A percentile compares a stretch with the other conserved stretches of the same genome.
Evolutionary conservation across 1,140 invertebrate genomes (phyloP).

Genomic region (Thaumetopoea pityocampa): DNA sequence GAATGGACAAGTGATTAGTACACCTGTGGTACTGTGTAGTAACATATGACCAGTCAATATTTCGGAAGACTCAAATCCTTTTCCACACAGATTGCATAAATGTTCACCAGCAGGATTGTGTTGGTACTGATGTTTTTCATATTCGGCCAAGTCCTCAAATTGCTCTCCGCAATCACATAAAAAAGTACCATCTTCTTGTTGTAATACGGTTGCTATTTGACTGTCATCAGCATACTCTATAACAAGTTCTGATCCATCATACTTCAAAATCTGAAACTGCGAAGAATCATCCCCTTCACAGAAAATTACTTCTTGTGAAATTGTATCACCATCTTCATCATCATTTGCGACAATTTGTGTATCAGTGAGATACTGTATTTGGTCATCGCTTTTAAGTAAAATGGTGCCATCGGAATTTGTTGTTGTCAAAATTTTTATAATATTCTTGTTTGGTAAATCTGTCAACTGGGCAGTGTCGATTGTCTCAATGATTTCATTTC

Average conservation of each 20-base stretch:
- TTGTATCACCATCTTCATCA: slow-evolving; percentile 36
- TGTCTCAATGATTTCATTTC: slow-evolving; percentile 15
- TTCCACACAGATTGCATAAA: slow-evolving; percentile 71
- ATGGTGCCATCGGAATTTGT: slow-evolving; percentile 47
- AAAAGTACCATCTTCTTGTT: slow-evolving; percentile 66
- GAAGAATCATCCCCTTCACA: slow-evolving; percentile 66
- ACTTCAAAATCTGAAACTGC: slow-evolving; percentile 63
- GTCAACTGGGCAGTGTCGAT: slow-evolving; percentile 21
- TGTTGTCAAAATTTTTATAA: slow-evolving; percentile 56
- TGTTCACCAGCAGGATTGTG: slow-evolving; percentile 65
- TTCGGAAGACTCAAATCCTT: slow-evolving; percentile 79
- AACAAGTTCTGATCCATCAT: slow-evolving; percentile 61
- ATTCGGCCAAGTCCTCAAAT: slow-evolving; percentile 55
- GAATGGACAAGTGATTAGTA: slow-evolving; percentile 68
- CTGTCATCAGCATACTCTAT: slow-evolving; percentile 66
- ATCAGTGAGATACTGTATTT: slow-evolving; percentile 48
- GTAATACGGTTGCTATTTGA: slow-evolving; percentile 57
- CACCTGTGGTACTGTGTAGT: slow-evolving; percentile 63
- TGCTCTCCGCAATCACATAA: slow-evolving; percentile 69
- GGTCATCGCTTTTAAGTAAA: slow-evolving; percentile 41
- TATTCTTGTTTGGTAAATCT: slow-evolving; percentile 30
- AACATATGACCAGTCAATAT: slow-evolving; percentile 82
- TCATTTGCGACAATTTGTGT: slow-evolving; percentile 32
- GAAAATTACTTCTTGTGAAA: slow-evolving; percentile 59
- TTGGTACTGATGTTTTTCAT: slow-evolving; percentile 61